Evolutionary conservation across 2,113 vertebrate genomes (phyloP).

Genomic region (Dicentrarchus labrax): DNA sequence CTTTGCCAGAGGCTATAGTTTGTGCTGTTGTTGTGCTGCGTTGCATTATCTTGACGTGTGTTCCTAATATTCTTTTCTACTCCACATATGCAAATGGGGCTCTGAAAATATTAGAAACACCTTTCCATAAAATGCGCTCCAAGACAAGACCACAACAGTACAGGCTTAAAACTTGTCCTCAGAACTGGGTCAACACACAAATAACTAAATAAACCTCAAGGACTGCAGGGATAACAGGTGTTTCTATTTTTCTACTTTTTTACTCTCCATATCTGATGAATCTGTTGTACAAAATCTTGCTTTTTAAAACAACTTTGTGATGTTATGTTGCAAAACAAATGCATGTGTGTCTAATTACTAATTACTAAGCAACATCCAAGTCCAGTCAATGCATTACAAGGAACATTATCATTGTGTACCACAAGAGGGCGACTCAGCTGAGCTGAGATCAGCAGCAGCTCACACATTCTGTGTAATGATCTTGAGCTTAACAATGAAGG

Average conservation of each 20-base stretch:
- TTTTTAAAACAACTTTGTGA: not conserved
- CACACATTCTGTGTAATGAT: slow-evolving; percentile 2
- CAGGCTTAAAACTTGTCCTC: not conserved
- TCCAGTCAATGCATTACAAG: not conserved
- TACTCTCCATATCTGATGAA: not conserved
- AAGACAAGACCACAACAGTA: not conserved
- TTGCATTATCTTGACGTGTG: slow-evolving; percentile 36
- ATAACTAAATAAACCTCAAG: not conserved
- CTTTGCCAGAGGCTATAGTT: not conserved
- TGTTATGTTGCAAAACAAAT: not conserved
- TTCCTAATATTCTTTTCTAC: slow-evolving; percentile 25
- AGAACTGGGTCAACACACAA: slow-evolving; percentile 20
- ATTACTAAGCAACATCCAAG: not conserved
- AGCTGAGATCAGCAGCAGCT: slow-evolving; percentile 30
- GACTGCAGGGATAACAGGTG: slow-evolving; percentile 6
- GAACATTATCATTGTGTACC: slow-evolving; percentile 24
- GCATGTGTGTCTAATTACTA: not conserved
- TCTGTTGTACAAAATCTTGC: not conserved
- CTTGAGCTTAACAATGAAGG: slow-evolving; percentile 12
- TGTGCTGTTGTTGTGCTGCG: slow-evolving; percentile 7
- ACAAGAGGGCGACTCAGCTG: slow-evolving; percentile 75
- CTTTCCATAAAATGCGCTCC: not conserved
- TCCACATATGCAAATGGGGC: slow-evolving; percentile 41
- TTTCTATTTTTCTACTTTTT: not conserved
- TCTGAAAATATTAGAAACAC: slow-evolving; percentile 37